These are phyloP conservation scores for Amiota minor DNA, from an alignment of 2,888 invertebrate species.

Conservation along the genomic window DNA sequence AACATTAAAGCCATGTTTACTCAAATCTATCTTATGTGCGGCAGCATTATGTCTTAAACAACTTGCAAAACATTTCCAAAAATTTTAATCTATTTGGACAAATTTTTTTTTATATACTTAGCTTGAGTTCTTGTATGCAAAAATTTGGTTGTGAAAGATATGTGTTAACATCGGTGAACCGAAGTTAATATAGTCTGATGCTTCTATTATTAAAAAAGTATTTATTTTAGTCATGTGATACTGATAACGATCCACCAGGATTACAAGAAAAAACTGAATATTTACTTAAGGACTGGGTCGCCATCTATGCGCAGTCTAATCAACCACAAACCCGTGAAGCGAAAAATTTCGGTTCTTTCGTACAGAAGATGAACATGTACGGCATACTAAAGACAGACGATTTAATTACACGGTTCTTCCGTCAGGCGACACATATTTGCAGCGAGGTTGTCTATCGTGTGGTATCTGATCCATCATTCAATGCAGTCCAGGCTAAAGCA, in stretches of 20 bases:
- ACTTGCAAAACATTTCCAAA: too few species aligned
- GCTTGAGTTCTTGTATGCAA: constrained; percentile 6
- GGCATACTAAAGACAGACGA: constrained; percentile 98
- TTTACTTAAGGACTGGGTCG: constrained; percentile 95
- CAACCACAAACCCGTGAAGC: constrained; percentile 81
- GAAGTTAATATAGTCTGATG: constrained; percentile 37
- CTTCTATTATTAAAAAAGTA: constrained; percentile 4
- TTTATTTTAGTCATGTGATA: constrained; percentile 80
- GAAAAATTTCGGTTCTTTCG: constrained; percentile 94
- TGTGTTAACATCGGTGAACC: too few species aligned
- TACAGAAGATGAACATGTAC: constrained; percentile 96
- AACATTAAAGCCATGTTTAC: too few species aligned
- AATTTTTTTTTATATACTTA: neutral
- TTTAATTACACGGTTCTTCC: constrained; percentile 96
- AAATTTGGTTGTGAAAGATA: constrained; percentile 19
- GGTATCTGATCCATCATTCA: constrained; percentile 81
- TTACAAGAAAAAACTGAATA: constrained; percentile 95
- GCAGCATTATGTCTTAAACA: too few species aligned
- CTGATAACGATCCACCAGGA: constrained; percentile 90
- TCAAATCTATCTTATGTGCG: too few species aligned
- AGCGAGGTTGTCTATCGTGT: constrained; percentile 94
- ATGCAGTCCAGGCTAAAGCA: constrained; percentile 82
- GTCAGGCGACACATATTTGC: constrained; percentile 96
- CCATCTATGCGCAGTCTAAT: constrained; percentile 83
- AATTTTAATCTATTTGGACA: neutral